phyloP scores from a whole-genome alignment of 2,113 vertebrate species.

The Mormyrus lacerda region DNA sequence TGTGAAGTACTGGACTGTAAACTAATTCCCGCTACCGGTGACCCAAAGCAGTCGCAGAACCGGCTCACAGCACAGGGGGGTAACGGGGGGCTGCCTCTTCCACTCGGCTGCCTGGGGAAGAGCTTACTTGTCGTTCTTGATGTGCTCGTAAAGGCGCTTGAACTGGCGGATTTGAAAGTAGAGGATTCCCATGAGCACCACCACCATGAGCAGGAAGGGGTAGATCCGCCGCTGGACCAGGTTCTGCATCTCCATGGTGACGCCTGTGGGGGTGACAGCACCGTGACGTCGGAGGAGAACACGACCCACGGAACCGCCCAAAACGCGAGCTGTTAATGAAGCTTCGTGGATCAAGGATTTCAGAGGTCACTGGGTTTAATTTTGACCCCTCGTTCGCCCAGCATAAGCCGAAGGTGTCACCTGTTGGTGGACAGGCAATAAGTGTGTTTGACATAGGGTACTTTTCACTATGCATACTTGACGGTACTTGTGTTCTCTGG shows the following conservation, averaged over 20 bases:
- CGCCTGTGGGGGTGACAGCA: constrained; percentile 61
- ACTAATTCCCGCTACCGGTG: neutral
- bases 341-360: neutral
- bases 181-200: constrained; percentile 88
- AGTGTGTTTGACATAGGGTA: neutral
- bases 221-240: constrained; percentile 95
- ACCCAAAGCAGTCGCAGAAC: neutral
- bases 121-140: constrained; percentile 97
- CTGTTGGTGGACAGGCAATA: neutral
- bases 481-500: neutral
- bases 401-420: neutral
- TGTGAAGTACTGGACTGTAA: neutral
- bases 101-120: neutral
- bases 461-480: neutral
- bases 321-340: neutral
- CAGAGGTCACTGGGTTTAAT: neutral
- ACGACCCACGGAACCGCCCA: neutral
- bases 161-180: constrained; percentile 98
- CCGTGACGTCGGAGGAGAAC: constrained; percentile 12
- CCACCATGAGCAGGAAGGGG: constrained; percentile 93
- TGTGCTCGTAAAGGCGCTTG: constrained; percentile 98
- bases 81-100: neutral
- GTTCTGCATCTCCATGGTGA: constrained; percentile 92
- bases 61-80: neutral
- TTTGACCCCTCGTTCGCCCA: neutral